Conservation (phyloP, 2,888 invertebrate species). For the Andrena praecox region DNA sequence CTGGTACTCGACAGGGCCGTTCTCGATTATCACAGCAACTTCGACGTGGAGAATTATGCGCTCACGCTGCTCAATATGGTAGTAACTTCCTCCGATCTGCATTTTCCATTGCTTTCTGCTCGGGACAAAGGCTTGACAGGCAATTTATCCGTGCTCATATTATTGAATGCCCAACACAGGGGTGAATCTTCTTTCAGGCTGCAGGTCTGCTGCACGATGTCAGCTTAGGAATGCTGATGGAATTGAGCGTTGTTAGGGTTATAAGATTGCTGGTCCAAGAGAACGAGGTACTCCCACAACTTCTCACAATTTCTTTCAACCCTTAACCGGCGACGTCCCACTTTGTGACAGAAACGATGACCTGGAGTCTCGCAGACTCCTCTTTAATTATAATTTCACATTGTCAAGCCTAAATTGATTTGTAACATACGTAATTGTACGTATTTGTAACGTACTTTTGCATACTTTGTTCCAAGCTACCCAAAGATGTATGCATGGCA, state of each 20-base stretch:
- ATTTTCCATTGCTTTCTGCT: not conserved
- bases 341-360: too few relatives aligned
- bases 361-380: too few relatives aligned
- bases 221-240: slow-evolving; percentile 86
- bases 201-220: slow-evolving; percentile 80
- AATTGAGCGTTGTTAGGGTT: slow-evolving; percentile 86
- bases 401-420: not conserved
- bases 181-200: slow-evolving; percentile 70
- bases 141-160: not conserved
- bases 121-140: too few relatives aligned
- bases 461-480: too few relatives aligned
- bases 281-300: slow-evolving; percentile 78
- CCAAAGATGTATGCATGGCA: too few relatives aligned
- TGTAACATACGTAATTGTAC: too few relatives aligned
- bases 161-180: not conserved
- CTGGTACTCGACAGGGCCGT: slow-evolving; percentile 86
- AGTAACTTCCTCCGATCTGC: slow-evolving; percentile 29
- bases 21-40: slow-evolving; percentile 85
- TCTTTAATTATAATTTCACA: too few relatives aligned
- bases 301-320: not conserved
- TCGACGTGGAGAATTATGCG: slow-evolving; percentile 86
- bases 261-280: slow-evolving; percentile 85
- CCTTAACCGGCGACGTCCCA: too few relatives aligned
- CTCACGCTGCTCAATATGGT: slow-evolving; percentile 87
- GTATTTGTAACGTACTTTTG: not conserved